Conservation (phyloP, 30 jellyfish, hydroid and myxozoan species). For the Phacellophora camtschatica region DNA sequence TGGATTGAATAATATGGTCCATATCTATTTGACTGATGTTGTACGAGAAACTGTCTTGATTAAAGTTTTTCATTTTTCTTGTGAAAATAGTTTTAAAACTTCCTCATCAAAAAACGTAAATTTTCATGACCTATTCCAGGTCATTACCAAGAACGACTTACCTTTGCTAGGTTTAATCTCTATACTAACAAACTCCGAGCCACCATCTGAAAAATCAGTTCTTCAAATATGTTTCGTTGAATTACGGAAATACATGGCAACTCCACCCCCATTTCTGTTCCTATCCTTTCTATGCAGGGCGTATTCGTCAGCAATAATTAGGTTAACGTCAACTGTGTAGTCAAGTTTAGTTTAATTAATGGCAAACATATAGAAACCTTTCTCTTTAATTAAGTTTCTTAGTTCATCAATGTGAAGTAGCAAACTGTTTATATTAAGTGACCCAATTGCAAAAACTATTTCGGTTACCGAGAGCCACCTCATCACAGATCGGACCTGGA, state of each 20-base stretch:
- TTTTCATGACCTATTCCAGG: too few relatives aligned
- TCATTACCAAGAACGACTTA: too few relatives aligned
- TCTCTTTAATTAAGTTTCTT: not conserved
- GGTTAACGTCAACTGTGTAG: not conserved
- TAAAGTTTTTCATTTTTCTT: conserved; percentile 32
- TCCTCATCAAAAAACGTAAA: too few relatives aligned
- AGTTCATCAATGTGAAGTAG: conserved; percentile 32
- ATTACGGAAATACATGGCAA: not conserved
- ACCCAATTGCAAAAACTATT: conserved; percentile 31
- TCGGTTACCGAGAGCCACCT: not conserved
- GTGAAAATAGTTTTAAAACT: conserved; percentile 18
- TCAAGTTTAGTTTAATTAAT: conserved; percentile 10
- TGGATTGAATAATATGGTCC: conserved; percentile 5
- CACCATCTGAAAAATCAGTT: too few relatives aligned
- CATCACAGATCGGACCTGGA: too few relatives aligned
- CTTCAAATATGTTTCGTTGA: not conserved
- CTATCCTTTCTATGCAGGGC: conserved; percentile 11
- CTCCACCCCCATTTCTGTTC: conserved; percentile 7
- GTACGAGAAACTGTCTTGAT: not conserved
- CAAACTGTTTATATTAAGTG: conserved; percentile 18
- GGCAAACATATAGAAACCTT: conserved; percentile 2
- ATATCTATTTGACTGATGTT: not conserved
- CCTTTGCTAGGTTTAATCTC: too few relatives aligned
- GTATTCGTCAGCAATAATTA: not conserved
- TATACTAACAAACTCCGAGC: too few relatives aligned